phyloP scores from a whole-genome alignment of 2,888 invertebrate species.

The Trachelus tabidus region DNA sequence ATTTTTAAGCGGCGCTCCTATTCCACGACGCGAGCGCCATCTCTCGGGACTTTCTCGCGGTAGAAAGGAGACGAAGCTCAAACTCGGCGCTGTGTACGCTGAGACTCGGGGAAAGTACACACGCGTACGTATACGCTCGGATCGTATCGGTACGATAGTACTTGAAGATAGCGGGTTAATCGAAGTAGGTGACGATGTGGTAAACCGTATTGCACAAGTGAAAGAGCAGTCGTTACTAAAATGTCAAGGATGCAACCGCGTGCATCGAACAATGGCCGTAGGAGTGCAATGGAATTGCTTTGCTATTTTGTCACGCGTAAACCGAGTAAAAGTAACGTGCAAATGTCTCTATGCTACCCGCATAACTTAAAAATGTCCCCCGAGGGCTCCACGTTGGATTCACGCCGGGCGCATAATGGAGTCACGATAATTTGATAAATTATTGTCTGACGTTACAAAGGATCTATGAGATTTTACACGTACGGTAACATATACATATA shows the following conservation, averaged over 20 bases:
- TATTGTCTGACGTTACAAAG: background rate
- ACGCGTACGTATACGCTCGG: background rate
- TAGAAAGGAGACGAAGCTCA: background rate
- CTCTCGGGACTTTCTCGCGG: background rate
- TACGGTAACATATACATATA: too few relatives aligned
- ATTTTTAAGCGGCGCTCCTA: background rate
- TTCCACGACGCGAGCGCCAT: background rate
- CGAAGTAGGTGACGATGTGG: conserved; percentile 47
- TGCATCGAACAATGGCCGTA: conserved; percentile 24
- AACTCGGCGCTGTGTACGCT: background rate
- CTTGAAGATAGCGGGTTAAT: conserved; percentile 28
- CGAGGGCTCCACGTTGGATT: background rate
- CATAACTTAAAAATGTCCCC: background rate
- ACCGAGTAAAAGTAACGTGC: background rate
- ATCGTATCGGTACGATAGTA: background rate
- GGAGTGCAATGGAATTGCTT: conserved; percentile 37
- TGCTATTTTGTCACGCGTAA: conserved; percentile 45
- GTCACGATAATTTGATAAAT: background rate
- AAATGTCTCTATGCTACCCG: background rate
- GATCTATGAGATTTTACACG: background rate
- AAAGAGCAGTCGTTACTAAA: conserved; percentile 44
- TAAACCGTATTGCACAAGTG: conserved; percentile 54
- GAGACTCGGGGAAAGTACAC: background rate
- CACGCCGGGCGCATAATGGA: background rate
- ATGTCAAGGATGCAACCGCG: conserved; percentile 35